Percentiles rank a stretch among this genome's conserved stretches.
phyloP scores from a whole-genome alignment of 2,113 vertebrate species.

The Conger conger region DNA sequence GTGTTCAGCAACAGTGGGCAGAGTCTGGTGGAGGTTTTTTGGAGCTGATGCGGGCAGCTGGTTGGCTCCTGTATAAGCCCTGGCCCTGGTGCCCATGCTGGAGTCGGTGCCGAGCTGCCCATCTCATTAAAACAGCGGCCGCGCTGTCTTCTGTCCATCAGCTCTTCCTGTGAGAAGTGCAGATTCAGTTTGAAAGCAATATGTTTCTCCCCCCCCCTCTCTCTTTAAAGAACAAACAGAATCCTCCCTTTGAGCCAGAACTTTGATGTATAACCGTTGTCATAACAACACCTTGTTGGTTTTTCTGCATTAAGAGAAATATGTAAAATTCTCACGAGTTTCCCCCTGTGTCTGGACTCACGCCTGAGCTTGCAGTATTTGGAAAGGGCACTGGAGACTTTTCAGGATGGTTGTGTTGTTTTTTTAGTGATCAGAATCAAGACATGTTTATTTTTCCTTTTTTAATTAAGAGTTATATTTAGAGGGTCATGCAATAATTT shows the following conservation, averaged over 20 bases:
- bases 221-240: background rate
- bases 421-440: background rate
- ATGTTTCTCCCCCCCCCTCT: background rate
- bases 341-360: background rate
- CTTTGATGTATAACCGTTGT: slow-evolving; percentile 7
- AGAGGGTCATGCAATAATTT: slow-evolving; percentile 52
- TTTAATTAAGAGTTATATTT: slow-evolving; percentile 48
- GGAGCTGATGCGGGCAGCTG: background rate
- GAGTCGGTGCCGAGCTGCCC: background rate
- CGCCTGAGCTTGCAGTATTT: background rate
- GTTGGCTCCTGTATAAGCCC: background rate
- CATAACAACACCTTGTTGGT: background rate
- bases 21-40: background rate
- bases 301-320: background rate
- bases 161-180: background rate
- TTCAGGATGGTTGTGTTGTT: background rate
- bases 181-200: background rate
- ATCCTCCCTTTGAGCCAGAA: background rate
- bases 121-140: background rate
- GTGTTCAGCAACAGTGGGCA: background rate
- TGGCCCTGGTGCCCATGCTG: background rate
- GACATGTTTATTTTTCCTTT: slow-evolving; percentile 14
- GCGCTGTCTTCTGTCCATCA: background rate
- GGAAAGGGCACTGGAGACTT: background rate
- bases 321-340: background rate